phyloP scores from a whole-genome alignment of 35 echinoderm and acorn worm species.

The Heliocidaris erythrogramma region DNA sequence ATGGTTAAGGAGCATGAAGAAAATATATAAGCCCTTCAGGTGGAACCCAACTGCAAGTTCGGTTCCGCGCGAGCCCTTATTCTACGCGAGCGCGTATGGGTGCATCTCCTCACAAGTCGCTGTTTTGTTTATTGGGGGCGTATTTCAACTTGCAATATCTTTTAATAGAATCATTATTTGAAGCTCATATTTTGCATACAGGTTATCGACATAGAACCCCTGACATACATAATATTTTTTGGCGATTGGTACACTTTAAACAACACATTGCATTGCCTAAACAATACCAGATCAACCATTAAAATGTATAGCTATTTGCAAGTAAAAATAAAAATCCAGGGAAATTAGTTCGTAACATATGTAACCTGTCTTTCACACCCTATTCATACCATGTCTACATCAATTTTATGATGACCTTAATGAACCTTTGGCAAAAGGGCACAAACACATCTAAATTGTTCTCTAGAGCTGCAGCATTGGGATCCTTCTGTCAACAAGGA shows the following conservation, averaged over 20 bases:
- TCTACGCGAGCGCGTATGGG: too few species aligned
- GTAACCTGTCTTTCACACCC: not conserved
- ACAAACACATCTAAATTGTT: slow-evolving; percentile 1
- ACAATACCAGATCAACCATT: not conserved
- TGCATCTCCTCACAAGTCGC: too few species aligned
- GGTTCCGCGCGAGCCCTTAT: too few species aligned
- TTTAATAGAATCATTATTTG: too few species aligned
- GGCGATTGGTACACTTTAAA: not conserved
- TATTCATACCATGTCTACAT: not conserved
- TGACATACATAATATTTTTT: too few species aligned
- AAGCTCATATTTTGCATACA: too few species aligned
- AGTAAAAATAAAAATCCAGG: not conserved
- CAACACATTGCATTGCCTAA: not conserved
- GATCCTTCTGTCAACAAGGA: slow-evolving; percentile 9
- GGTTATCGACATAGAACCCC: too few species aligned
- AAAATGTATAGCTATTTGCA: not conserved
- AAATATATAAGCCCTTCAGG: too few species aligned
- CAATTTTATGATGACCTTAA: not conserved
- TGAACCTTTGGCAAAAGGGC: not conserved
- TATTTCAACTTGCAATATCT: too few species aligned
- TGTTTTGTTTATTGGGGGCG: too few species aligned
- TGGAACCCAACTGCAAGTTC: too few species aligned
- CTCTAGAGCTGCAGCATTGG: not conserved
- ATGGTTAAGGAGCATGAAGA: too few species aligned
- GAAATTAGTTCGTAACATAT: not conserved